Base-by-base conservation (phyloP, 2,888 invertebrate genomes). In the Cerastoderma edule region DNA sequence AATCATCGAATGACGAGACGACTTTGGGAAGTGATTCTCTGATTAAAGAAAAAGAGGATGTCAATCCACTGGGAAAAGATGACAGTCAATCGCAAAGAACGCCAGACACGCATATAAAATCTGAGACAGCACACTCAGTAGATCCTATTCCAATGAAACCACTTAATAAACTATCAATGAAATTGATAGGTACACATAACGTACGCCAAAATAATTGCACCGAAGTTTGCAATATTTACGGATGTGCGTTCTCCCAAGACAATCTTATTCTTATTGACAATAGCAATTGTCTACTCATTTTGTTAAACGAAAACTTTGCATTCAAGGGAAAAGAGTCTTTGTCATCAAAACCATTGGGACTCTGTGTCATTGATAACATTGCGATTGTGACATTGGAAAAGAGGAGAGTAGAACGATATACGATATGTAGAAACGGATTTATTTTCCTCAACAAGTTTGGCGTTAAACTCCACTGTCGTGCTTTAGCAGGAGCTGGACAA, bases 181-280 rank as follows among this genome's bases (percentile, higher is more conserved):
- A 57, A 1, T 32, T 57, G n/a, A n/a, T 32, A n/a, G 57, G 33
- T n/a, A 32, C 2, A 32, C 5, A 32, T 8, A 32, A 57, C n/a
- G 33, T 32, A n/a, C 33, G 32, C 6, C 57, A 57, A 32, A 32
- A 2, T 6, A 22, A 1, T 19, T 28, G 30, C n/a, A 16, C 19
- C 19, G 1, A 57, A 4, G 33, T n/a, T 32, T 28, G 32, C 28
- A 57, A 32, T 22, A 57, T 57, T 32, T n/a, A 3, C 22, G 57
- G 57, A 22, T n/a, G 57, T n/a, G 57, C 28, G 30, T 57, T 22
- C 28, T 32, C 33, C 0, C 6, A 32, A 32, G 32, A 57, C 4
- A 2, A 32, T 6, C 19, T 57, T 32, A 33, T 57, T 32, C 57
- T 57, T 4, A 57, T 57, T 6, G 57, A 57, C n/a, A 57, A 33